phyloP scores from a whole-genome alignment of 2,797 vertebrate genomes.

The Onychomys arenicola region DNA sequence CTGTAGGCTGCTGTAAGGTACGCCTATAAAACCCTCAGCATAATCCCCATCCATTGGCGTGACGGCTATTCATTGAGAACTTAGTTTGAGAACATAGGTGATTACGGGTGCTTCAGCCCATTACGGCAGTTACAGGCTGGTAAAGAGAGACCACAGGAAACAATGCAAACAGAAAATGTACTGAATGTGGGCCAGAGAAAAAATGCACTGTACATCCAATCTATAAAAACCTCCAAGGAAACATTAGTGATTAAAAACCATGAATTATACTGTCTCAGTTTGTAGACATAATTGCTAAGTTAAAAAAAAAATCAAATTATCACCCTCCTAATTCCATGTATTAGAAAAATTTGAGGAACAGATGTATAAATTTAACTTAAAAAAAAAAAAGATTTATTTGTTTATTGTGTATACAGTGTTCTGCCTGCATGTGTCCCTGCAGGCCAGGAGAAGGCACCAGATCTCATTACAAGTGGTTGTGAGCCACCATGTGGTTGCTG shows the following conservation, averaged over 20 bases:
- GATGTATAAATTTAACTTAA: neutral
- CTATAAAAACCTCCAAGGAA: neutral
- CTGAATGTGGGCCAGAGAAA: neutral
- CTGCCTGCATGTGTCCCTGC: too few species aligned
- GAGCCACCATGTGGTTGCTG: too few species aligned
- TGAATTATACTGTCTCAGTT: neutral
- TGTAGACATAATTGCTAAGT: neutral
- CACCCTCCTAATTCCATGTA: neutral
- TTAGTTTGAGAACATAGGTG: neutral
- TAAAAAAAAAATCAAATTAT: neutral
- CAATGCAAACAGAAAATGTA: neutral
- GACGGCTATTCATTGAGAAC: conserved; percentile 32
- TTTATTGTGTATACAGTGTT: too few species aligned
- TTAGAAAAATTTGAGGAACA: neutral
- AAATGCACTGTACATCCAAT: neutral
- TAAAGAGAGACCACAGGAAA: neutral
- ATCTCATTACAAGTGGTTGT: too few species aligned
- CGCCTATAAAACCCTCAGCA: neutral
- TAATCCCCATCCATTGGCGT: neutral
- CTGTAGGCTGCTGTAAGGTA: neutral
- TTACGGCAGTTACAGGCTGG: neutral
- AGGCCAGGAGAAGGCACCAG: too few species aligned
- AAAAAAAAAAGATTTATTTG: too few species aligned
- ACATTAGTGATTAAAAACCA: neutral
- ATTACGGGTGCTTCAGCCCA: neutral